phyloP scores from a whole-genome alignment of 2,797 vertebrate species.

The Cossypha heuglini region DNA sequence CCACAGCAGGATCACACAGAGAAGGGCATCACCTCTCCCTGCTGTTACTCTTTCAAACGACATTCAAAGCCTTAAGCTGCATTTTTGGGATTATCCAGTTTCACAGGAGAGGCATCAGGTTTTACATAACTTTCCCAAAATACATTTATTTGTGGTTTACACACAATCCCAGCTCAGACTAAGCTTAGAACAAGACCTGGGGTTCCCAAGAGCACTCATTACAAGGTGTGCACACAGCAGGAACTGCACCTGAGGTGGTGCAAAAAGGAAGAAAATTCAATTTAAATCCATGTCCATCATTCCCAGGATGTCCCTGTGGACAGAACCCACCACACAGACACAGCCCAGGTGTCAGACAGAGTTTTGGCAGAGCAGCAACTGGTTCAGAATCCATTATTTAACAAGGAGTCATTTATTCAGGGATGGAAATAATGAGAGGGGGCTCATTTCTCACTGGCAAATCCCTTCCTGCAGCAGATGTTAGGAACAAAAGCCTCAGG shows the following conservation, averaged over 20 bases:
- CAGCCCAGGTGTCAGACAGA: neutral
- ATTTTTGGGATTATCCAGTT: neutral
- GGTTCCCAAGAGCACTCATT: rapidly evolving
- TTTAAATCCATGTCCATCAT: neutral
- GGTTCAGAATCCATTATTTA: neutral
- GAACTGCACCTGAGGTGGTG: neutral
- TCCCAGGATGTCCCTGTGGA: neutral
- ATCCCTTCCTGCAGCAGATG: neutral
- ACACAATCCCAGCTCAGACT: neutral
- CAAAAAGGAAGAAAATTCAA: neutral
- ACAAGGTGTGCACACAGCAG: neutral
- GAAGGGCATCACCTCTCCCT: neutral
- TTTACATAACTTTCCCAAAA: neutral
- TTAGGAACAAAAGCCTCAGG: neutral
- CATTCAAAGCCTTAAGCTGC: neutral
- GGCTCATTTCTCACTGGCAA: neutral
- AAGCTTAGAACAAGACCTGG: neutral
- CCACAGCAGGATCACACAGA: rapidly evolving
- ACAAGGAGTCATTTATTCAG: neutral
- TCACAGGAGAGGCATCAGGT: neutral
- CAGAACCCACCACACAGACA: neutral
- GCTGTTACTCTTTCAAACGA: neutral
- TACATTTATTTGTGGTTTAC: neutral
- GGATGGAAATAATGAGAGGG: neutral
- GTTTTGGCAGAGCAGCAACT: neutral